Conservation (phyloP, 1,140 invertebrate genomes). For the Popillia japonica region DNA sequence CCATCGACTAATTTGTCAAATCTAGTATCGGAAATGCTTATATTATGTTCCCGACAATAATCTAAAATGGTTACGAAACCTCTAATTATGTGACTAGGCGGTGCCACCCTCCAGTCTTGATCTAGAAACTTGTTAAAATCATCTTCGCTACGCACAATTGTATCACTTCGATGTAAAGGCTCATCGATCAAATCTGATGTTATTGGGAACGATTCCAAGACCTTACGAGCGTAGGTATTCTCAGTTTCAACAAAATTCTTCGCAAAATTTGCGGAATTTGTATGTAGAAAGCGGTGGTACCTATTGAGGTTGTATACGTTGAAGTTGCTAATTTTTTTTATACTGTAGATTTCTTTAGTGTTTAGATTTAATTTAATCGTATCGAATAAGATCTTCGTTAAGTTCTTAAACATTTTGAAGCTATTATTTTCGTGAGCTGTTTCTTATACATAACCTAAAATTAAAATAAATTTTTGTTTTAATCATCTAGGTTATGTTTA, state of each 20-base stretch:
- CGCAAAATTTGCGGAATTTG: neutral
- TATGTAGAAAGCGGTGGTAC: neutral
- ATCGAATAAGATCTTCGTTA: neutral
- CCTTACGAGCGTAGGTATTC: constrained; percentile 48
- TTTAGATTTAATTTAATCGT: neutral
- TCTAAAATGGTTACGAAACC: constrained; percentile 59
- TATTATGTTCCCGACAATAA: constrained; percentile 56
- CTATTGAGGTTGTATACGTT: neutral
- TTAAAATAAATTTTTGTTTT: no score
- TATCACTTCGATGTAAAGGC: neutral
- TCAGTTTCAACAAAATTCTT: constrained; percentile 52
- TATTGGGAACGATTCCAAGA: constrained; percentile 34
- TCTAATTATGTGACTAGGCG: constrained; percentile 53
- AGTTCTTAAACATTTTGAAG: neutral
- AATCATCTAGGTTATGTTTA: no score
- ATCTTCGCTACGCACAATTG: neutral
- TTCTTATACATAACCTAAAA: no score
- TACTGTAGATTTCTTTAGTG: neutral
- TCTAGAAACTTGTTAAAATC: constrained; percentile 48
- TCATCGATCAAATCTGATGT: constrained; percentile 26
- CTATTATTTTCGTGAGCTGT: neutral
- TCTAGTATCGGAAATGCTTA: constrained; percentile 56
- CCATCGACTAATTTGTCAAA: constrained; percentile 60
- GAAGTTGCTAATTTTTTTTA: neutral
- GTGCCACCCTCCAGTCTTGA: constrained; percentile 48